Evolutionary conservation across 1,140 invertebrate genomes (phyloP).

Genomic region (Bombus confusus): DNA sequence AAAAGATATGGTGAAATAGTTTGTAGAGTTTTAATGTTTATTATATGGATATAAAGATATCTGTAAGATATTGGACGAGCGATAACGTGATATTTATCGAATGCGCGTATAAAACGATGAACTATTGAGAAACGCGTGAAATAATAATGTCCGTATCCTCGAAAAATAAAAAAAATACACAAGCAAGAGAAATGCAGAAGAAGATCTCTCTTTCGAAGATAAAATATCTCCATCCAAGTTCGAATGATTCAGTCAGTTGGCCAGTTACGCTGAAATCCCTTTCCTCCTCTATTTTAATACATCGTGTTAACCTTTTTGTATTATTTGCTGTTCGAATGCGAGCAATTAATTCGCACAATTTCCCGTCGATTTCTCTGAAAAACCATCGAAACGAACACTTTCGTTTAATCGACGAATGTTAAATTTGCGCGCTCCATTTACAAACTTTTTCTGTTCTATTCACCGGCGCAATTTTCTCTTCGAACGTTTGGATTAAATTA

Average conservation of each 20-base stretch:
- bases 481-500: not conserved
- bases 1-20: not conserved
- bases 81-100: not conserved
- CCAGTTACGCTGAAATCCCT: not conserved
- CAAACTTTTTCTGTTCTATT: not conserved
- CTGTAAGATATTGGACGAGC: not conserved
- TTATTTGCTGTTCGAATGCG: not conserved
- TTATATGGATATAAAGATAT: not conserved
- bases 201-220: not conserved
- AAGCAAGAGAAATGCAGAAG: not conserved
- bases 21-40: not conserved
- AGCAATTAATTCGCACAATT: not conserved
- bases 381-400: not conserved
- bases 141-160: not conserved
- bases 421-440: not conserved
- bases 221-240: not conserved
- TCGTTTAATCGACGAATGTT: not conserved
- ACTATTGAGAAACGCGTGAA: not conserved
- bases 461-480: not conserved
- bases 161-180: not conserved
- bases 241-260: not conserved
- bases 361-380: constrained; percentile 1
- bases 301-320: not conserved
- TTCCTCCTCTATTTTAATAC: too few relatives aligned
- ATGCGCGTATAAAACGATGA: not conserved